These are phyloP conservation scores for Pollenia angustigena DNA, from an alignment of 2,888 invertebrate species.

Conservation along the genomic window DNA sequence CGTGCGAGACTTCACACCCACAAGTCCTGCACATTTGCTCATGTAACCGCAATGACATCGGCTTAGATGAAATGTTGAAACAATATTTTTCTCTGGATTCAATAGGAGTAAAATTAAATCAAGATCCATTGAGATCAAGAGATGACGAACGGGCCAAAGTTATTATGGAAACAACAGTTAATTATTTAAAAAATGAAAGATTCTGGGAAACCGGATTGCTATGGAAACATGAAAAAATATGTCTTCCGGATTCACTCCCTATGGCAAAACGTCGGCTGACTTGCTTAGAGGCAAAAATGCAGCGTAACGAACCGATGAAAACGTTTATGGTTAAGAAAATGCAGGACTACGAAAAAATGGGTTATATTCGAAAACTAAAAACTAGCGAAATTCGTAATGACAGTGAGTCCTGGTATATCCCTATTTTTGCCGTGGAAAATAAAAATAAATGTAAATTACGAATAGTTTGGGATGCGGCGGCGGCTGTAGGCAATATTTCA, in stretches of 20 bases:
- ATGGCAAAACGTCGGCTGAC: conserved; percentile 42
- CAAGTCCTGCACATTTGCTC: too few species aligned
- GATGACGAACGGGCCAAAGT: conserved; percentile 53
- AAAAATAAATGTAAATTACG: too few species aligned
- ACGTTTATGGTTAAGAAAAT: conserved; percentile 50
- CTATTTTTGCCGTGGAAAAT: background rate
- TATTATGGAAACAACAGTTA: conserved; percentile 55
- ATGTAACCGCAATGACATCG: too few species aligned
- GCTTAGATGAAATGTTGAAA: conserved; percentile 51
- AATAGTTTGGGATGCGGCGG: too few species aligned
- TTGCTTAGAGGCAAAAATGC: conserved; percentile 60
- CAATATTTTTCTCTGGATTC: conserved; percentile 57
- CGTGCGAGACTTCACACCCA: too few species aligned
- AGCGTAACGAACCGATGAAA: conserved; percentile 17
- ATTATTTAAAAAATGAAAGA: conserved; percentile 44
- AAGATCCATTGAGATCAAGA: conserved; percentile 42
- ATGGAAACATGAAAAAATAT: conserved; percentile 49
- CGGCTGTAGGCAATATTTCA: too few species aligned
- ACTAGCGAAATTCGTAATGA: conserved; percentile 23
- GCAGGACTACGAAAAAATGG: conserved; percentile 46
- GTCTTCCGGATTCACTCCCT: conserved; percentile 58
- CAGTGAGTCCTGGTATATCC: conserved; percentile 49
- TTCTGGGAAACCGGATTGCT: conserved; percentile 63
- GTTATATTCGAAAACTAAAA: conserved; percentile 53
- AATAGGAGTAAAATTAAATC: conserved; percentile 37